phyloP scores from a whole-genome alignment of 2,797 vertebrate species.

The Tokudaia muenninki region DNA sequence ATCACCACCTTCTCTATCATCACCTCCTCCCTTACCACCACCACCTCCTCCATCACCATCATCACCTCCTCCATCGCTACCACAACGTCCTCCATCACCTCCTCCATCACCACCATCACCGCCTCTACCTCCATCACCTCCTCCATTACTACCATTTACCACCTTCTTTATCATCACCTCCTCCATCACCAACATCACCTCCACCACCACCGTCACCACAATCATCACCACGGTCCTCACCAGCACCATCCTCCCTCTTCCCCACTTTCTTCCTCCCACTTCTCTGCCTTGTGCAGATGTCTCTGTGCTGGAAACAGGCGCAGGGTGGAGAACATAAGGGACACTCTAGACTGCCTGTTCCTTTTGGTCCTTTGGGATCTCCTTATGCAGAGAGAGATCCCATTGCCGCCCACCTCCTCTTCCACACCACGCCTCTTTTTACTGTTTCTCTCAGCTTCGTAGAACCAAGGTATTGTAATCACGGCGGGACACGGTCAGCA shows the following conservation, averaged over 20 bases:
- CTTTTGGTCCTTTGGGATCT: background rate
- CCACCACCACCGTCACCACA: background rate
- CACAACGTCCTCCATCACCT: background rate
- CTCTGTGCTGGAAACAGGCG: background rate
- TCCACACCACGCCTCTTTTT: background rate
- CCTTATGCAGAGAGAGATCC: background rate
- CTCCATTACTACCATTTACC: rapidly evolving
- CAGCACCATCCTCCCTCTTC: background rate
- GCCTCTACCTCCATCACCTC: background rate
- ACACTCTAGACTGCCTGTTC: rapidly evolving
- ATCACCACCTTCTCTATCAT: background rate
- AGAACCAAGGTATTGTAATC: background rate
- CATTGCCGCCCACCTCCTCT: background rate
- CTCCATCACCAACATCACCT: rapidly evolving
- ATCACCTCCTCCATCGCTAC: background rate
- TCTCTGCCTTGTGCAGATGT: background rate
- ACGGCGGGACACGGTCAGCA: rapidly evolving
- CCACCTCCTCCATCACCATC: rapidly evolving
- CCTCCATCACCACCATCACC: rapidly evolving
- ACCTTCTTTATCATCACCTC: background rate
- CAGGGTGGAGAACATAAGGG: background rate
- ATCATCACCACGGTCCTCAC: no score
- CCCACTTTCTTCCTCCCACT: no score
- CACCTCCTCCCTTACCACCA: no score
- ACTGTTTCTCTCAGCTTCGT: background rate